A percentile compares a stretch with the other conserved stretches of the same genome.
Conservation (phyloP, 2,113 vertebrate genomes). For the Copsychus sechellarum region DNA sequence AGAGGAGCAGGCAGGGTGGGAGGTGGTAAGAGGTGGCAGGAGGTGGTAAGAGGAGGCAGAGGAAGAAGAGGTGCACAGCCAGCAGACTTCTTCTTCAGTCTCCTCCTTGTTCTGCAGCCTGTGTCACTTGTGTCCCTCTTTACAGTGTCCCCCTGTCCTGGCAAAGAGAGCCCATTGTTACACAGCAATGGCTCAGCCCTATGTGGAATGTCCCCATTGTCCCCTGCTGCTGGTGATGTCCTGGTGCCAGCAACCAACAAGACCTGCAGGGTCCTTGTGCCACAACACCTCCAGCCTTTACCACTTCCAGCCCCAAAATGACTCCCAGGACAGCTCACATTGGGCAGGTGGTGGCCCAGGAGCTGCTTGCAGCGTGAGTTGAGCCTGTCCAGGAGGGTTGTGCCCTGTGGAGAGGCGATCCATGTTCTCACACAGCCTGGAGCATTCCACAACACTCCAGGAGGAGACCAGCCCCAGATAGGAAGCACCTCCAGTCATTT, state of each 20-base stretch:
- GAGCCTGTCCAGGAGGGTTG: background rate
- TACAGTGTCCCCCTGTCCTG: background rate
- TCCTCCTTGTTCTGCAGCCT: background rate
- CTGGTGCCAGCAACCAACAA: background rate
- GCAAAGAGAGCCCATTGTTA: background rate
- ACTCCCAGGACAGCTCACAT: background rate
- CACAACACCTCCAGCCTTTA: background rate
- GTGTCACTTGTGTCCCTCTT: background rate
- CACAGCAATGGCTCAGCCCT: background rate
- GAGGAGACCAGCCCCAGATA: background rate
- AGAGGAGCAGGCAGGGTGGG: background rate
- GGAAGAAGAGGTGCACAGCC: background rate
- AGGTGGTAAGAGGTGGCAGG: background rate
- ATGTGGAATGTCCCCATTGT: background rate
- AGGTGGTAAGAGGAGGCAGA: background rate
- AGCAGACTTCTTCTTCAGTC: background rate
- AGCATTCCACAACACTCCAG: background rate
- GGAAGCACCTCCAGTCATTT: background rate
- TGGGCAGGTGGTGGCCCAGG: background rate
- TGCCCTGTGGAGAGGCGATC: background rate
- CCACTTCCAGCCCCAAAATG: background rate
- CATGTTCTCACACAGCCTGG: background rate
- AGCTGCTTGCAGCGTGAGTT: fast-evolving
- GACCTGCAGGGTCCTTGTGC: background rate
- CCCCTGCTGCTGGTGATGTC: background rate